Evolutionary conservation across 1,140 invertebrate species (phyloP), one percentile per base, ranked within the genome.

Genomic region (Lepidostoma basale): DNA sequence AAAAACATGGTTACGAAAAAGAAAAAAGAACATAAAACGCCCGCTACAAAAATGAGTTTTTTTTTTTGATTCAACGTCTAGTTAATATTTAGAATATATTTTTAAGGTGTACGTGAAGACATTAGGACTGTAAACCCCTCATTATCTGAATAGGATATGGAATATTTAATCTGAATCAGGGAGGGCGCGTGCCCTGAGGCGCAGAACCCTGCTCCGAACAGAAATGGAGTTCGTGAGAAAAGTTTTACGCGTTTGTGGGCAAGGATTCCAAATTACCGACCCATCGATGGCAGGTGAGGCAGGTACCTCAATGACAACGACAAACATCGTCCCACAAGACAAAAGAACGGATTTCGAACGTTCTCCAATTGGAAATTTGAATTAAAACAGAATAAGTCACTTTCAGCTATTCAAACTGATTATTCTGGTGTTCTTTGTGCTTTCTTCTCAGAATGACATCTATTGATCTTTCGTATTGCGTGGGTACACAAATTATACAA

Each of bases 171-270:
- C 23, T 18, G 30, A 56, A 56, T 56, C 52, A 33, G 26, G 28
- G 20, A 4, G 25, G 45, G 25, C 45, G 45, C 14, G n/a, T 56
- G 52, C 28, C 49, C 52, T 8, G 14, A 30, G 52, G 16, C 26
- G 10, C 16, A 20, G 30, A 30, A 12, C 20, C 36, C 28, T 56
- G 52, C 22, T 36, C 52, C 12, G 8, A 56, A 56, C 52, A 39
- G 52, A 33, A 10, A 36, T 18, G 30, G 12, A 56, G 52, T 56
- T 56, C 28, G 52, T 56, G 52, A 18, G 52, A 56, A 56, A 56
- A 56, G 28, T 56, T 56, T 56, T 22, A 56, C 52, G 52, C 30
- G 52, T 56, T 56, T 56, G 52, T 56, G 28, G 52, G 52, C 12
- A 20, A 56, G 52, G 52, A 22, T 33, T 12, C 52, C 33, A 56